Evolutionary conservation across 2,888 invertebrate species (phyloP).

Genomic region (Incurvaria masculella): DNA sequence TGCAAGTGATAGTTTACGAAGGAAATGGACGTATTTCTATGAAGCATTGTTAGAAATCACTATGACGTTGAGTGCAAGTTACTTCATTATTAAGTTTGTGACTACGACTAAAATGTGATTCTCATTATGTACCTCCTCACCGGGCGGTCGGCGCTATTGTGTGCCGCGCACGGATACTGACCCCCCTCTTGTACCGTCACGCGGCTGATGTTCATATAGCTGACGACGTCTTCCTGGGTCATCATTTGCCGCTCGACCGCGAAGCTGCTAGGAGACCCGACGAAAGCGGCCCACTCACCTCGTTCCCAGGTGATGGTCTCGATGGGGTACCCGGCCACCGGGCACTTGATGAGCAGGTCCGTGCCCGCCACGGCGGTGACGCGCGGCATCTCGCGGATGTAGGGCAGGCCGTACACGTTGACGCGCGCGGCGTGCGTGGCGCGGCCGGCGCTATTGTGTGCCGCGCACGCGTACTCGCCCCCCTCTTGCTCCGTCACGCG

Average conservation of each 20-base stretch:
- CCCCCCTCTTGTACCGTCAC: constrained; percentile 89
- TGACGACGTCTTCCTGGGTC: constrained; percentile 92
- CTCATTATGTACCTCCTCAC: too few species aligned
- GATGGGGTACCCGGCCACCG: constrained; percentile 87
- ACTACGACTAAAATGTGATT: too few species aligned
- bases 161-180: constrained; percentile 82
- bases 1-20: too few species aligned
- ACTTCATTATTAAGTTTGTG: too few species aligned
- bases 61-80: too few species aligned
- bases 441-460: constrained; percentile 78
- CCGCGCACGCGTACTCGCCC: constrained; percentile 84
- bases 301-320: constrained; percentile 87
- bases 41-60: too few species aligned
- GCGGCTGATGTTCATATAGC: constrained; percentile 86
- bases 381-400: constrained; percentile 84
- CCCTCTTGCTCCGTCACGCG: constrained; percentile 86
- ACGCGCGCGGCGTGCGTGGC: constrained; percentile 80
- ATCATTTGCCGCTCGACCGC: too few species aligned
- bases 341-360: constrained; percentile 82
- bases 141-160: constrained; percentile 77
- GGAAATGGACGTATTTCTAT: too few species aligned
- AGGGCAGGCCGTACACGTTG: constrained; percentile 85
- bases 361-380: constrained; percentile 83
- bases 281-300: constrained; percentile 64
- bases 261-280: too few species aligned